Base-by-base conservation (phyloP, 2,888 invertebrate genomes). In the Lottia scabra region DNA sequence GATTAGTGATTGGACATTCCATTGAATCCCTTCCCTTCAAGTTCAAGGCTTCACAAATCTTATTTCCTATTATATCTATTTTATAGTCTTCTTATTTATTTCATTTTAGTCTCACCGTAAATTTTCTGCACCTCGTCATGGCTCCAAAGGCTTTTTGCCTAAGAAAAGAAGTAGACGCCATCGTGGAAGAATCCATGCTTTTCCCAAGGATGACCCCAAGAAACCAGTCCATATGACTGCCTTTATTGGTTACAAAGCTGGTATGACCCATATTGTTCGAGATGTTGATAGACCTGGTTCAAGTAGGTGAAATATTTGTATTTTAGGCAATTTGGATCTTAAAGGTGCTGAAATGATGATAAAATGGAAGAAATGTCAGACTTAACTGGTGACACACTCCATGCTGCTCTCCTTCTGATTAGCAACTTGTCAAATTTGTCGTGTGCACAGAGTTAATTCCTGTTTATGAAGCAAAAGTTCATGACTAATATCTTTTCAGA, bases 141-240 rank as follows among this genome's bases (percentile, higher is more conserved):
- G 99, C 87, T 99, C 98, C 72, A 97, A 99, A 96, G 99, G 98
- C 85, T 99, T 99, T 93, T 95, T 98, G 91, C 99, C 99, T 88
- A 99, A 98, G 92, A 99, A 99, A 92, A 93, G 99, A 84, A 95
- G 97, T 83, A 93, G 93, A 82, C 94, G 98, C 89, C 98, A 98
- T 92, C 95, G 98, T 92, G 99, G 99, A 86, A 99, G 98, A 91
- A 96, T 97, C 80, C 99, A 99, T 96, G 96, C 99, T 71, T 99
- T 99, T 93, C 99, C 99, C 45, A 98, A 96, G 90, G 99, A 99
- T 93, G 98, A 99, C 90, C 92, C 95, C 44, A 93, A 92, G 86
- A 99, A 99, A 91, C 99, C 99, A 63, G 96, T 99, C 4, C 98
- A 99, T 91, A 92, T 99, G 76, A 99, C 99, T 0, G 96, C 98